Evolutionary conservation across 2,113 vertebrate genomes (phyloP).

Genomic region (Aldabrachelys gigantea): DNA sequence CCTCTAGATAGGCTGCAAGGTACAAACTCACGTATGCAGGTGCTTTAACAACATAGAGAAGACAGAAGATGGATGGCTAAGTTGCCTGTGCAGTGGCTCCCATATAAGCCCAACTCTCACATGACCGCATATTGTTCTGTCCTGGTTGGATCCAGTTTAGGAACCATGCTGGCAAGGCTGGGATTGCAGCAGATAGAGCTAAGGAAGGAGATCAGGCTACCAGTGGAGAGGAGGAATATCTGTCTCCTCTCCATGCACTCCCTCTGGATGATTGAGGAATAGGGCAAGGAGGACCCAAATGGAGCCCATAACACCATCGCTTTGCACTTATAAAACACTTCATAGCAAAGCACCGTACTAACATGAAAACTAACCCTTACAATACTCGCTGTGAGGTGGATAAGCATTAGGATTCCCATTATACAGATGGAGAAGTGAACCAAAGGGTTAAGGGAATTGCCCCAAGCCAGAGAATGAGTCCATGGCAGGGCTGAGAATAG

Average conservation of each 20-base stretch:
- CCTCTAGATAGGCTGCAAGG: neutral
- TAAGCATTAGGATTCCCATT: neutral
- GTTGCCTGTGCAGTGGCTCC: neutral
- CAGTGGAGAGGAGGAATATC: neutral
- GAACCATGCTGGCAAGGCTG: too few species aligned
- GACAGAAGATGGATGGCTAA: neutral
- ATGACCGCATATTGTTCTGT: too few species aligned
- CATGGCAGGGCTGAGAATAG: neutral
- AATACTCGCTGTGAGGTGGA: neutral
- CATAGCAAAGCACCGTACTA: neutral
- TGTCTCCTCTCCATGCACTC: neutral
- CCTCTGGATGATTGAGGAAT: neutral
- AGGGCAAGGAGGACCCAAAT: neutral
- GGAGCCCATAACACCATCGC: neutral
- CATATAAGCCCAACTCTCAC: too few species aligned
- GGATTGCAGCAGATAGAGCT: too few species aligned
- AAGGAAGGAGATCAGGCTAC: neutral
- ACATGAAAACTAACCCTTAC: neutral
- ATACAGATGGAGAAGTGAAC: neutral
- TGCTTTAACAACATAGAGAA: neutral
- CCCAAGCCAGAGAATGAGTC: neutral
- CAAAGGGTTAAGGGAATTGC: neutral
- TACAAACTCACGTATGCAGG: neutral
- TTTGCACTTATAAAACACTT: neutral
- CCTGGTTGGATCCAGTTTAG: too few species aligned